phyloP scores from a whole-genome alignment of 2,888 invertebrate species.

The Melikaiella ostensackeni region DNA sequence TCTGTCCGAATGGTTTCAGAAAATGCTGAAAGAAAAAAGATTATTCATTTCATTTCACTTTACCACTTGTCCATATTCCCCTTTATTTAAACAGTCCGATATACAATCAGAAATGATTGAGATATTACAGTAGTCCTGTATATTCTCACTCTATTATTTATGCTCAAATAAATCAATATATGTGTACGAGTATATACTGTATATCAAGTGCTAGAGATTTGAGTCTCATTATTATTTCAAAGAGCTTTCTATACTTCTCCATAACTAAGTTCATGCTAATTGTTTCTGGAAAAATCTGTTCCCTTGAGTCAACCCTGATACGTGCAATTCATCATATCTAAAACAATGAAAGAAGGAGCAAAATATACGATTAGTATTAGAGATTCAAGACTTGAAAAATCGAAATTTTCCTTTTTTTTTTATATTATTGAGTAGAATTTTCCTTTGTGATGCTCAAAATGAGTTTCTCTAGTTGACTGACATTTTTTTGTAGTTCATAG shows the following conservation, averaged over 20 bases:
- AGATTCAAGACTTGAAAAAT: neutral
- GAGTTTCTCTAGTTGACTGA: neutral
- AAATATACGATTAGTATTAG: neutral
- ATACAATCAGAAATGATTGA: neutral
- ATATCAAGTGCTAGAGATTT: neutral
- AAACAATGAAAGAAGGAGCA: neutral
- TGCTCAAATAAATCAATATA: neutral
- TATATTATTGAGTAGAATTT: neutral
- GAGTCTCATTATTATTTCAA: neutral
- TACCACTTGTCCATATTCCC: neutral
- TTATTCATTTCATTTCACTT: neutral
- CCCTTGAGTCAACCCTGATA: neutral
- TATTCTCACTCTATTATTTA: neutral
- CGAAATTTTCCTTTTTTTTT: neutral
- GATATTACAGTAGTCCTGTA: neutral
- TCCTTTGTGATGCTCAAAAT: neutral
- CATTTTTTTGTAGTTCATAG: neutral
- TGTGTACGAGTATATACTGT: no score
- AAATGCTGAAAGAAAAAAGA: no score
- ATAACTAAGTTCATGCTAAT: neutral
- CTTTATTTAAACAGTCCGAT: neutral
- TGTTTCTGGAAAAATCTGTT: neutral
- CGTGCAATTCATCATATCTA: neutral
- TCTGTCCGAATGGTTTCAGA: no score
- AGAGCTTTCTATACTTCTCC: neutral